phyloP scores from a whole-genome alignment of 2,113 vertebrate genomes.

The Grammomys dolichurus region DNA sequence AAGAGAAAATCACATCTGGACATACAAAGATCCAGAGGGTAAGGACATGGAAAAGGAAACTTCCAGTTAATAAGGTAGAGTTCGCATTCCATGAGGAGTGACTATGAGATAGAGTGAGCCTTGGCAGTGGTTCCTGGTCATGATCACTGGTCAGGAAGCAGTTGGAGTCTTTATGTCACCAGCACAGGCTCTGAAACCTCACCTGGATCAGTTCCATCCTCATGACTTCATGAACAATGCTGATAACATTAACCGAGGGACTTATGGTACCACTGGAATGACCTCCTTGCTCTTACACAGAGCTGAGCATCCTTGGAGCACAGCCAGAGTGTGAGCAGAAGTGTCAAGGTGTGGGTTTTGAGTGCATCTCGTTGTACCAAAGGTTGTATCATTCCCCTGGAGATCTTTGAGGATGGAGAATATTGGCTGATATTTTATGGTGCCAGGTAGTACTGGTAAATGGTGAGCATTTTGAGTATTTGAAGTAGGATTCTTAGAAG shows the following conservation, averaged over 20 bases:
- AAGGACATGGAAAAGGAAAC: neutral
- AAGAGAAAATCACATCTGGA: neutral
- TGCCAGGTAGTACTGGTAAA: conserved; percentile 35
- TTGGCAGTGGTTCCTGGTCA: conserved; percentile 59
- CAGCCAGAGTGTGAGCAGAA: conserved; percentile 51
- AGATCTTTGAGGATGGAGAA: conserved; percentile 13
- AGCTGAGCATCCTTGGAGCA: conserved; percentile 62
- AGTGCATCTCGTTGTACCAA: conserved; percentile 22
- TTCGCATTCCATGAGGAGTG: neutral
- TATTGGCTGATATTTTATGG: conserved; percentile 9
- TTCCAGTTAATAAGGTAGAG: conserved; percentile 32
- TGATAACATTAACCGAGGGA: conserved; percentile 66
- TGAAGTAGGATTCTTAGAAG: neutral
- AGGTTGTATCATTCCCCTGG: neutral
- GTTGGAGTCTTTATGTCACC: conserved; percentile 77
- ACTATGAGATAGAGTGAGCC: conserved; percentile 43
- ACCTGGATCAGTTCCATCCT: conserved; percentile 66
- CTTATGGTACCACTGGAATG: conserved; percentile 61
- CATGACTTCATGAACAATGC: conserved; percentile 67
- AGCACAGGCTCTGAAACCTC: conserved; percentile 75
- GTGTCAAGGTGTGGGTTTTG: conserved; percentile 46
- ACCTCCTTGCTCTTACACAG: conserved; percentile 62
- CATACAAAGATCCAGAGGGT: neutral
- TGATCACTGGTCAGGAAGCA: conserved; percentile 68
- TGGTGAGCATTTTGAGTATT: neutral